A percentile compares a stretch with the other conserved stretches of the same genome.
These are phyloP conservation scores for Drosophila subpulchrella DNA, from an alignment of 1,140 invertebrate species.

Conservation along the genomic window DNA sequence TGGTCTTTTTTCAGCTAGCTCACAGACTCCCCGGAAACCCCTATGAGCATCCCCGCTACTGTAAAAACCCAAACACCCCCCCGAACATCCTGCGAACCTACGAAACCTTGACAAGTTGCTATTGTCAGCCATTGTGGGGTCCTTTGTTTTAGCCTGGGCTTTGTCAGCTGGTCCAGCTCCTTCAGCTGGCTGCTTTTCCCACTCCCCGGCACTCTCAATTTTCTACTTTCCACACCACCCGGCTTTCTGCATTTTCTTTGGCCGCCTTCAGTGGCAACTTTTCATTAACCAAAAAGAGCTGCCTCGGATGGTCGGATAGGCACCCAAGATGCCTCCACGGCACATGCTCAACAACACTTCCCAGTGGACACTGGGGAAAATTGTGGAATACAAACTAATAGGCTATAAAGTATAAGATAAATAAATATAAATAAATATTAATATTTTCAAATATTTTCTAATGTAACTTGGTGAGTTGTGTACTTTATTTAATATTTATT, in stretches of 20 bases:
- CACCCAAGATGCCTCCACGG: slow-evolving; percentile 8
- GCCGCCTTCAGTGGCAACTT: slow-evolving; percentile 63
- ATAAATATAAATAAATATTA: no score
- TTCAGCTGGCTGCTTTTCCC: slow-evolving; percentile 11
- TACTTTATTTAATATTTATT: no score
- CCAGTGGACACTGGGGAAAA: slow-evolving; percentile 1
- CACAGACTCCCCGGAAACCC: slow-evolving; percentile 15
- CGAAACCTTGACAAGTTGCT: slow-evolving; percentile 38
- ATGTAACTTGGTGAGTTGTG: no score
- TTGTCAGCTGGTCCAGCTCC: slow-evolving; percentile 53
- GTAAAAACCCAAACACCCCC: neutral
- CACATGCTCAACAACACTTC: slow-evolving; percentile 20
- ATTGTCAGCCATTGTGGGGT: slow-evolving; percentile 47
- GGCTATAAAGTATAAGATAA: neutral
- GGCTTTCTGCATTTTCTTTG: slow-evolving; percentile 36
- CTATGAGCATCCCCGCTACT: neutral
- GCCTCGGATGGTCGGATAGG: slow-evolving; percentile 9
- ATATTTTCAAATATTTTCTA: no score
- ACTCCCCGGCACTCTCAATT: neutral
- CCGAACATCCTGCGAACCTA: neutral
- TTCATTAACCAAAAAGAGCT: slow-evolving; percentile 60
- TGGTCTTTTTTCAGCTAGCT: slow-evolving; percentile 34
- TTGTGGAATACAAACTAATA: neutral
- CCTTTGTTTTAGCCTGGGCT: slow-evolving; percentile 46
- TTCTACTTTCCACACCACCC: neutral